Conservation (phyloP, 2,888 invertebrate genomes). For the Aphodius sticticus region DNA sequence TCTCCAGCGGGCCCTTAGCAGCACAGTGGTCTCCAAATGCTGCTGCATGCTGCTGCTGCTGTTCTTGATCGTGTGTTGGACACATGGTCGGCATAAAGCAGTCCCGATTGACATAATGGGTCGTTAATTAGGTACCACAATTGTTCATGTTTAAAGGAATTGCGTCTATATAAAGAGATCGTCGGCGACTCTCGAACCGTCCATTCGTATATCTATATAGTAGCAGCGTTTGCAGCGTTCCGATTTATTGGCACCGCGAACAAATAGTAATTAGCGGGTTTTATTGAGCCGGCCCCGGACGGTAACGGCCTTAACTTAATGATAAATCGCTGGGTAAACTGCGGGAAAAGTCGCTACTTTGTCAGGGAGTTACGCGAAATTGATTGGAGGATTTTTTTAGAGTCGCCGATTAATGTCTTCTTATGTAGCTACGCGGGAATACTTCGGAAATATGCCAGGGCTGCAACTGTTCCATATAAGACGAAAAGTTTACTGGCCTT, state of each 20-base stretch:
- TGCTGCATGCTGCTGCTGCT: slow-evolving; percentile 35
- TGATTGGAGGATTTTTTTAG: slow-evolving; percentile 10
- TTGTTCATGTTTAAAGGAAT: slow-evolving; percentile 39
- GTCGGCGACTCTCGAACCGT: slow-evolving; percentile 30
- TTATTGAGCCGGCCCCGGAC: slow-evolving; percentile 29
- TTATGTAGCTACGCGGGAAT: background rate
- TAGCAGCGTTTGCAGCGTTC: slow-evolving; percentile 5
- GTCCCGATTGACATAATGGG: slow-evolving; percentile 44
- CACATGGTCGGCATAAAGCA: slow-evolving; percentile 43
- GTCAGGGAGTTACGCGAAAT: slow-evolving; percentile 21
- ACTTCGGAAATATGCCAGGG: background rate
- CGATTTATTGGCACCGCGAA: slow-evolving; percentile 38
- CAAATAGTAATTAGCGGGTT: slow-evolving; percentile 38
- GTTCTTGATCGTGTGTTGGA: slow-evolving; percentile 28
- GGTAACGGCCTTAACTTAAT: slow-evolving; percentile 18
- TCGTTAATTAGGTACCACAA: slow-evolving; percentile 43
- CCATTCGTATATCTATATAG: slow-evolving; percentile 8
- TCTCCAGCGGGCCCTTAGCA: slow-evolving; percentile 45
- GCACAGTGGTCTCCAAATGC: slow-evolving; percentile 29
- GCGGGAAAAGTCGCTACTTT: slow-evolving; percentile 17
- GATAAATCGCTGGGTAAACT: slow-evolving; percentile 23
- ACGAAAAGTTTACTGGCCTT: background rate
- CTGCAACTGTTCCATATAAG: background rate
- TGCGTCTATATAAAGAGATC: slow-evolving; percentile 36
- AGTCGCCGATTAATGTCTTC: background rate